These are phyloP conservation scores for Rhadina sibilatrix DNA, from an alignment of 2,113 vertebrate genomes.

Conservation along the genomic window DNA sequence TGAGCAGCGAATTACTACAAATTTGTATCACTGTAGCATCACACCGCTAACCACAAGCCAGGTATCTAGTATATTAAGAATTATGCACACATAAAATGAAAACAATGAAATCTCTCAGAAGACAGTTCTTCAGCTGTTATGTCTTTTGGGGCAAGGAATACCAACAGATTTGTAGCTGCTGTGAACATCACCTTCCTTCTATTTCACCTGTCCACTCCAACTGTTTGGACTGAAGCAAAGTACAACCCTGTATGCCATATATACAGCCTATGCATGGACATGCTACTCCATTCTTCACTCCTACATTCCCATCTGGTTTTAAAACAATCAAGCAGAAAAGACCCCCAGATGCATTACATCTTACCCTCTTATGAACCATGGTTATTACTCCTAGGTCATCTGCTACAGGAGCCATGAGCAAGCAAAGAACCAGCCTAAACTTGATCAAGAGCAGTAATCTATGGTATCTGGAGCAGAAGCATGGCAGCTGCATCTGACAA, in stretches of 20 bases:
- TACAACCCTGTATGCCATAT: neutral
- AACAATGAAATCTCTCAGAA: neutral
- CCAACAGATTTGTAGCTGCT: neutral
- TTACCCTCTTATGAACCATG: neutral
- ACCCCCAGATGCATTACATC: neutral
- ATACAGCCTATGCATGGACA: neutral
- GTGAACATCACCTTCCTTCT: neutral
- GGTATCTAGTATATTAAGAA: neutral
- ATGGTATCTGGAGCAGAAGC: neutral
- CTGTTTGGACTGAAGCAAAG: neutral
- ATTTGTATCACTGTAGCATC: neutral
- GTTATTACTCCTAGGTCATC: neutral
- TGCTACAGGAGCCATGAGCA: neutral
- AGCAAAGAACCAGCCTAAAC: neutral
- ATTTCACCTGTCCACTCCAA: neutral
- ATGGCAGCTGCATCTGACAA: neutral
- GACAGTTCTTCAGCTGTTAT: neutral
- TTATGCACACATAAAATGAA: neutral
- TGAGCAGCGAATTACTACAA: neutral
- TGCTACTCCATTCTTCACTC: neutral
- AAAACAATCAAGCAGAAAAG: neutral
- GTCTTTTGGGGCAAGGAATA: neutral
- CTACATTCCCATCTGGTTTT: neutral
- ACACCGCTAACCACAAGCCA: neutral
- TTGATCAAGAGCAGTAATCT: neutral